Percentiles rank a stretch among this genome's conserved stretches.
phyloP scores from a whole-genome alignment of 1,140 invertebrate species.

The Panagrolaimus sp. region DNA sequence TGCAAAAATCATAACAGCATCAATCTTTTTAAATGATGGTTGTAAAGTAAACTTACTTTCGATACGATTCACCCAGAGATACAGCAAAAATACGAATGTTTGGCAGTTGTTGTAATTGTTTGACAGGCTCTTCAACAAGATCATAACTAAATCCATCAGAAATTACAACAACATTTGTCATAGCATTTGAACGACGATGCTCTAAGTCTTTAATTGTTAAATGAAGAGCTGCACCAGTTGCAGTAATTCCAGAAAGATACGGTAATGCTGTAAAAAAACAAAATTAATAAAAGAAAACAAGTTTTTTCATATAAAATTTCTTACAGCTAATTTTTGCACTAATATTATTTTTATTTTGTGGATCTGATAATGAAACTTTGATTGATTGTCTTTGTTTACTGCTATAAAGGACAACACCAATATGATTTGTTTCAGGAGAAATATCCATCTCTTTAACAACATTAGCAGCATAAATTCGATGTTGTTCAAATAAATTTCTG shows the following conservation, averaged over 20 bases:
- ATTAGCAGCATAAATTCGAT: background rate
- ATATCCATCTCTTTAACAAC: slow-evolving; percentile 6
- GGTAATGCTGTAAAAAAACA: background rate
- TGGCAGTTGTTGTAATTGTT: background rate
- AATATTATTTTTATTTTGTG: background rate
- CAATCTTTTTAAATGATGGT: background rate
- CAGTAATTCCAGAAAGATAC: slow-evolving; percentile 2
- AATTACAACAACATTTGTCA: background rate
- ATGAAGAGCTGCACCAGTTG: background rate
- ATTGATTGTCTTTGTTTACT: background rate
- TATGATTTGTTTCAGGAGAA: background rate
- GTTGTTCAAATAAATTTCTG: background rate
- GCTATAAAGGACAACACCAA: slow-evolving; percentile 4
- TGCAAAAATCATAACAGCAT: background rate
- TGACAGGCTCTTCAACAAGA: background rate
- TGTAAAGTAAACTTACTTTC: background rate
- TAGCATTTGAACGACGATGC: background rate
- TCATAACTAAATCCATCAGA: slow-evolving; percentile 5
- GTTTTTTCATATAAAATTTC: background rate
- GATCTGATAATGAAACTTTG: background rate
- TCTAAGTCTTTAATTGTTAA: background rate
- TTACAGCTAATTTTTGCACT: background rate
- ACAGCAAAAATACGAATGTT: slow-evolving; percentile 7
- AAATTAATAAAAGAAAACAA: too few species aligned
- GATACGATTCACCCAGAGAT: background rate